Base-by-base conservation (phyloP, 2,113 vertebrate species). In the Marcusenius ussheri region DNA sequence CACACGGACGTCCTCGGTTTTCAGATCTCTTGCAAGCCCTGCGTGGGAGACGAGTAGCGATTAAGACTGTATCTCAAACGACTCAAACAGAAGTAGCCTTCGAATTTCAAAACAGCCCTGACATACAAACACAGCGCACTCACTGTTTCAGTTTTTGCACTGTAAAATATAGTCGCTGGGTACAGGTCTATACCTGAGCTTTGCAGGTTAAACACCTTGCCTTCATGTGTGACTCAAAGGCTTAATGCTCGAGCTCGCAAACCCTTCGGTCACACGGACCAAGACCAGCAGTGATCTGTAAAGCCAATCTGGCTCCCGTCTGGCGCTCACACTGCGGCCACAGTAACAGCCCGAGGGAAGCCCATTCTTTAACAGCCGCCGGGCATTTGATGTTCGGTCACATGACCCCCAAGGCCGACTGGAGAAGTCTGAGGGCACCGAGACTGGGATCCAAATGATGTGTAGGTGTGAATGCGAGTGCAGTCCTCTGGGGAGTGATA, bases 61-160 rank as follows among this genome's bases (percentile, higher is more conserved):
- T 90, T 90, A 86, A 42, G 53, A 47, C 42, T 13, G 49, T 90
- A 90, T 88, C 58, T 88, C 5, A 49, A 70, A 88, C 3, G 11
- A 49, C n/a, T 31, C 17, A 15, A 86, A 50, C 45, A 86, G 24
- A n/a, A 27, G 11, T 17, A 42, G 31, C 35, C 74, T 80, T 42
- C 0, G 15, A 1, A 42, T 39, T 80, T 80, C 15, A 42, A 80
- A 19, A 80, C 15, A 2, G 17, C 74, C 11, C 74, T 19, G 35
- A 42, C 74, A 80, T 15, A 80, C 74, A 42, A 17, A 80, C 7
- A 8, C 13, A 19, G 31, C 19, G 70, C 15, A 27, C n/a, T 66
- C 24, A 62, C 24, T 35, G 10, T 74, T 74, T 13, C n/a, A 74
- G 10, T 3, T 70, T 70, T 70, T 70, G 62, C n/a, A 70, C 13